These are phyloP conservation scores for Junco hyemalis DNA, from an alignment of 2,113 vertebrate genomes.

Conservation along the genomic window DNA sequence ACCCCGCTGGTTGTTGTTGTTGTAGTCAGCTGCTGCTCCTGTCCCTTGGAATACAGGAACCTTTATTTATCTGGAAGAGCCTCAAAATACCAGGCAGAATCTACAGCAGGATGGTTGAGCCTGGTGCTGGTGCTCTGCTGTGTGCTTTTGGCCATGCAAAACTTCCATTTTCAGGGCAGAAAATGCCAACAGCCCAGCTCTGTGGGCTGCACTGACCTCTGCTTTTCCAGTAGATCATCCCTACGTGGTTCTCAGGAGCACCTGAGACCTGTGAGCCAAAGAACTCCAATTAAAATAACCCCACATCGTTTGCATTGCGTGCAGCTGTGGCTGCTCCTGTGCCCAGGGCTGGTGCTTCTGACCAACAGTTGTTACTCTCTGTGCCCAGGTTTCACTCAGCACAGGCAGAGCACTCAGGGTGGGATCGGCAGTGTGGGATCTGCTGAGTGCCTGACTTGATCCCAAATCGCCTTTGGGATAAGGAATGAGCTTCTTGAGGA, in stretches of 20 bases:
- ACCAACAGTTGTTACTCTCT: not conserved
- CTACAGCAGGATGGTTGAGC: not conserved
- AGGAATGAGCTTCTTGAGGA: not conserved
- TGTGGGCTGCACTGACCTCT: not conserved
- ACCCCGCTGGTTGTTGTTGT: not conserved
- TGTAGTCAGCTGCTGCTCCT: not conserved
- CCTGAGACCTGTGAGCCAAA: not conserved
- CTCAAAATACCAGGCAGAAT: not conserved
- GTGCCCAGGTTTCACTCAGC: not conserved
- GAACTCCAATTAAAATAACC: not conserved
- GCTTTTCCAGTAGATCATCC: not conserved
- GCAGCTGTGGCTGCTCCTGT: not conserved
- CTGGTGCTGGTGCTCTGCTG: not conserved
- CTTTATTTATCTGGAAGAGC: not conserved
- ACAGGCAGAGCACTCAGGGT: not conserved
- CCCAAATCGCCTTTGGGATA: not conserved
- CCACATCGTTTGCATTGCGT: not conserved
- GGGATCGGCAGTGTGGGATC: accelerated
- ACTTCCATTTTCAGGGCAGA: not conserved
- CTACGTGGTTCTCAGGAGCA: not conserved
- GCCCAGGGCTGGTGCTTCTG: not conserved
- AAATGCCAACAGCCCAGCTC: not conserved
- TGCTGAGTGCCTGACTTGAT: not conserved
- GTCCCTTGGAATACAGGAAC: not conserved
- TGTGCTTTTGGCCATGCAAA: not conserved